Percentiles rank a stretch among this genome's conserved stretches.
Evolutionary conservation across 2,113 vertebrate species (phyloP).

Genomic region (Psophia crepitans): DNA sequence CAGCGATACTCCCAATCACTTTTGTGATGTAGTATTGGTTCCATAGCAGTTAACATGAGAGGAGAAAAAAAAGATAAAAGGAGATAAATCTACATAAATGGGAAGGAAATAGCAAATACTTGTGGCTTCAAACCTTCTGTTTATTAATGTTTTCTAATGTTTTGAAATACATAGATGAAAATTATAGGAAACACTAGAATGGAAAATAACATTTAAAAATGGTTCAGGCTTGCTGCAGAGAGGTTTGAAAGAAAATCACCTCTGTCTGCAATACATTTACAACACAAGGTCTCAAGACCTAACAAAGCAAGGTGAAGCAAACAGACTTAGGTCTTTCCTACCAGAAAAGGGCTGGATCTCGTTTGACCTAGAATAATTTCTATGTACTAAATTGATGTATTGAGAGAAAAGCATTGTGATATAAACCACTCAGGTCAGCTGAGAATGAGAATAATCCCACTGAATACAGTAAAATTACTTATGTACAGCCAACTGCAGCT

Average conservation of each 20-base stretch:
- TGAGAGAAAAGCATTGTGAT: neutral
- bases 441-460: neutral
- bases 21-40: conserved; percentile 2
- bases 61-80: neutral
- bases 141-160: neutral
- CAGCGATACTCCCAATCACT: conserved; percentile 7
- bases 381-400: neutral
- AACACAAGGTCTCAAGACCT: neutral
- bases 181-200: conserved; percentile 12
- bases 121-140: neutral
- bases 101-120: neutral
- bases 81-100: neutral
- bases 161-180: neutral
- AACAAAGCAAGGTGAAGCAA: neutral
- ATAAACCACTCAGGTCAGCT: neutral
- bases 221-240: neutral
- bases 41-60: neutral
- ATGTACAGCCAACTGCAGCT: neutral
- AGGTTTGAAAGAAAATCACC: neutral
- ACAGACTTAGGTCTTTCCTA: neutral
- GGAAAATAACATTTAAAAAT: neutral
- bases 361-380: neutral
- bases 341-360: neutral
- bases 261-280: neutral
- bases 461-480: neutral